Evolutionary conservation across 2,888 invertebrate genomes (phyloP).

Genomic region (Pandemis cinnamomeana): DNA sequence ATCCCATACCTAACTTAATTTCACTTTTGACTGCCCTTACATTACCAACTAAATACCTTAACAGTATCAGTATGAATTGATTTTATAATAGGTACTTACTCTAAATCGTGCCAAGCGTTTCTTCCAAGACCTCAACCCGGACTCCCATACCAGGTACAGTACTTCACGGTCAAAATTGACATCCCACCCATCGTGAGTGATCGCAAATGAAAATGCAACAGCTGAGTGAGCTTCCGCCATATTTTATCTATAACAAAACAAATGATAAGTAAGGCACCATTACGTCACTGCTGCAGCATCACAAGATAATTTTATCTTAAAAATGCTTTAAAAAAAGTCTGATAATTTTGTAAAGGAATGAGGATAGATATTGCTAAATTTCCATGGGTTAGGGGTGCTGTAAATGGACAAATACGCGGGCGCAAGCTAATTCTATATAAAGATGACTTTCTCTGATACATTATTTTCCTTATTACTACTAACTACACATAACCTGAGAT

Average conservation of each 20-base stretch:
- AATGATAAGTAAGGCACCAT: not conserved
- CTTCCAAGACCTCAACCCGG: slow-evolving; percentile 97
- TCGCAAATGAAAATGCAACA: slow-evolving; percentile 98
- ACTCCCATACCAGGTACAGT: slow-evolving; percentile 96
- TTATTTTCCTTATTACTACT: too few relatives aligned
- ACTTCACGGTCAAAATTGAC: slow-evolving; percentile 99
- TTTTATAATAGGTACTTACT: slow-evolving; percentile 83
- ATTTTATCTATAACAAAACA: slow-evolving; percentile 46
- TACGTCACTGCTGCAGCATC: not conserved
- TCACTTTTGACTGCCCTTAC: not conserved
- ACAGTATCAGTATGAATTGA: slow-evolving; percentile 3
- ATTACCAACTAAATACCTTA: not conserved
- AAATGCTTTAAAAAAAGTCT: too few relatives aligned
- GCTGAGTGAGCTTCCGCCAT: slow-evolving; percentile 99
- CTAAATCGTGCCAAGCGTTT: slow-evolving; percentile 95
- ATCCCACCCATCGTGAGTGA: slow-evolving; percentile 99
- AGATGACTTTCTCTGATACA: too few relatives aligned
- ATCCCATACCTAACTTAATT: not conserved
- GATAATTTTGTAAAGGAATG: too few relatives aligned
- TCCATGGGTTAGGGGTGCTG: too few relatives aligned
- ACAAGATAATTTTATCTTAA: not conserved
- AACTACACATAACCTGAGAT: too few relatives aligned
- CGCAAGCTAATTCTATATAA: not conserved
- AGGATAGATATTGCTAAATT: too few relatives aligned
- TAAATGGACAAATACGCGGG: too few relatives aligned